Percentiles rank a stretch among this genome's conserved stretches.
Conservation (phyloP, 2,797 vertebrate species). For the Paguma larvata region DNA sequence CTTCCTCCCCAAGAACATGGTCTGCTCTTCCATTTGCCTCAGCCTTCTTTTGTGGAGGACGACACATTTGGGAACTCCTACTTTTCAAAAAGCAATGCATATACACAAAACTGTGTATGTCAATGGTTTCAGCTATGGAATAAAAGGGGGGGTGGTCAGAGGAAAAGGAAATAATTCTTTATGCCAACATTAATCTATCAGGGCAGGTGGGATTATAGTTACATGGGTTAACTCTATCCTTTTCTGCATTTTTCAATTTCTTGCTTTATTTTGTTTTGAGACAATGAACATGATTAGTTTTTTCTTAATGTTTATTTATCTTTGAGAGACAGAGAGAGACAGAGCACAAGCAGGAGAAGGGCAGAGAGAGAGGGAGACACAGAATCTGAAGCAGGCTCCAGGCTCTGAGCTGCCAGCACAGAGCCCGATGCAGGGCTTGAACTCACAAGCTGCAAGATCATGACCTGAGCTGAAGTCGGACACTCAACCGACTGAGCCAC, state of each 20-base stretch:
- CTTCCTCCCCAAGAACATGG: neutral
- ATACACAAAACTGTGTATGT: neutral
- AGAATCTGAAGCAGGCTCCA: too few relatives aligned
- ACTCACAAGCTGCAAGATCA: too few relatives aligned
- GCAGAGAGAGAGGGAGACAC: too few relatives aligned
- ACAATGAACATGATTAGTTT: neutral
- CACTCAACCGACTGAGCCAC: too few relatives aligned
- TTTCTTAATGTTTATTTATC: neutral
- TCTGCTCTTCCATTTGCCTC: neutral
- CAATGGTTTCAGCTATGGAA: neutral
- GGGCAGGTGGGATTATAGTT: neutral
- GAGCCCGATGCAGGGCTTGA: too few relatives aligned
- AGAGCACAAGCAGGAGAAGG: too few relatives aligned
- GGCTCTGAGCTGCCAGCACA: too few relatives aligned
- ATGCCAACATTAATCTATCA: neutral
- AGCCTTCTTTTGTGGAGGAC: neutral
- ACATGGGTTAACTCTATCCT: neutral
- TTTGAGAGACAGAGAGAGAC: too few relatives aligned
- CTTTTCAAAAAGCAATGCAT: neutral
- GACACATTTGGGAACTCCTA: neutral
- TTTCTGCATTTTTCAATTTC: constrained; percentile 32
- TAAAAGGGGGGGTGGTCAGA: neutral
- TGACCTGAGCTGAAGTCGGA: too few relatives aligned
- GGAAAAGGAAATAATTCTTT: neutral
- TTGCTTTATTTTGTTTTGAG: constrained; percentile 50